Conservation (phyloP, 2,113 vertebrate species). For the Lepisosteus osseus region DNA sequence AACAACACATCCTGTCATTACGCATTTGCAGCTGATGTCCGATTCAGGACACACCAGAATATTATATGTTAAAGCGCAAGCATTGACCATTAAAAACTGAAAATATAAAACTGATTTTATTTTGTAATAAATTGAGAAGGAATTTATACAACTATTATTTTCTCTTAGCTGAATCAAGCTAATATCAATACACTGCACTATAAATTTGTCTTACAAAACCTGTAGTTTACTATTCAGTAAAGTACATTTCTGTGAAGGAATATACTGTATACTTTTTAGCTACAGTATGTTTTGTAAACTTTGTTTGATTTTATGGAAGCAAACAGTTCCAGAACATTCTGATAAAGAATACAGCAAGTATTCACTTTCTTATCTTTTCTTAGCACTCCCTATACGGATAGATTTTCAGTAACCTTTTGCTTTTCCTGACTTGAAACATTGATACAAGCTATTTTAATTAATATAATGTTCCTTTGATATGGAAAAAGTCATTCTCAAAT, state of each 20-base stretch:
- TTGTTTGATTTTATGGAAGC: not conserved
- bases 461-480: conserved; percentile 45
- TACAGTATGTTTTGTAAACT: not conserved
- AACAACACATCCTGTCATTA: too few relatives aligned
- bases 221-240: not conserved
- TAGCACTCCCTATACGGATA: conserved; percentile 56
- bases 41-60: too few relatives aligned
- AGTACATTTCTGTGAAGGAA: not conserved
- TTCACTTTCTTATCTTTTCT: conserved; percentile 60
- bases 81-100: too few relatives aligned
- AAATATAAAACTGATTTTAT: too few relatives aligned
- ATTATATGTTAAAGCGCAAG: too few relatives aligned
- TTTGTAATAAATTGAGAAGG: too few relatives aligned
- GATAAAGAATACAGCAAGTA: conserved; percentile 60
- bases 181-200: too few relatives aligned
- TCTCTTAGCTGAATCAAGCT: too few relatives aligned
- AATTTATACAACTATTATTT: too few relatives aligned
- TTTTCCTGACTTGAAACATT: conserved; percentile 36
- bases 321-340: conserved; percentile 40
- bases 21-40: too few relatives aligned
- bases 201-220: not conserved
- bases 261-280: not conserved
- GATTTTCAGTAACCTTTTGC: conserved; percentile 39
- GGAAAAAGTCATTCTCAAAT: conserved; percentile 32
- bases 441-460: conserved; percentile 46